Percentiles rank a stretch among this genome's conserved stretches.
Conservation (phyloP, 2,113 vertebrate genomes). For the Martes martes region DNA sequence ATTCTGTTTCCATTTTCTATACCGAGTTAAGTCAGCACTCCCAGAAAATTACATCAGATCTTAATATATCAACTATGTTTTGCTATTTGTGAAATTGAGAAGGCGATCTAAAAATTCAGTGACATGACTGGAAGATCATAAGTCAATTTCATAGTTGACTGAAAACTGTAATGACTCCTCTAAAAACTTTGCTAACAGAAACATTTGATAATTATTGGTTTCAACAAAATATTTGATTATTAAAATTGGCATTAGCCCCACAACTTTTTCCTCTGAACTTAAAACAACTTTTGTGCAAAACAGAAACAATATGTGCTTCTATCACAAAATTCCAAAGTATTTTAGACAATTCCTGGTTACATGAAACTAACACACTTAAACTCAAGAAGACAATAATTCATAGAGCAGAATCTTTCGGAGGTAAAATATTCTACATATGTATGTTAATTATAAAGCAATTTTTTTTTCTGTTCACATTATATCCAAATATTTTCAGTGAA, state of each 20-base stretch:
- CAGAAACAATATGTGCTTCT: neutral
- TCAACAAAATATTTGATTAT: neutral
- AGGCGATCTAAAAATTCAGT: neutral
- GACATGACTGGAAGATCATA: neutral
- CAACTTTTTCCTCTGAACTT: neutral
- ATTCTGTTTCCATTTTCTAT: neutral
- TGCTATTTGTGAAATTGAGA: neutral
- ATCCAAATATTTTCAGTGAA: neutral
- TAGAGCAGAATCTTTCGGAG: neutral
- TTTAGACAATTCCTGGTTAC: neutral
- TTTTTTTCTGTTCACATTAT: neutral
- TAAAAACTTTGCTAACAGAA: neutral
- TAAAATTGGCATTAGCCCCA: neutral
- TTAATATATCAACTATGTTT: neutral
- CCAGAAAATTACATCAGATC: neutral
- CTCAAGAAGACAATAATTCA: neutral
- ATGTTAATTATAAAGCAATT: neutral
- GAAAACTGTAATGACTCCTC: slow-evolving; percentile 1
- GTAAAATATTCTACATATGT: neutral
- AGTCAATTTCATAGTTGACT: neutral
- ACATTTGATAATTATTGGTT: neutral
- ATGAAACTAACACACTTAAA: neutral
- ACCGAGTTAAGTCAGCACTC: neutral
- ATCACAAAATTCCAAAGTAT: neutral
- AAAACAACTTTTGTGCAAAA: neutral